phyloP scores from a whole-genome alignment of 2,797 vertebrate genomes.

The Botia almorhae region DNA sequence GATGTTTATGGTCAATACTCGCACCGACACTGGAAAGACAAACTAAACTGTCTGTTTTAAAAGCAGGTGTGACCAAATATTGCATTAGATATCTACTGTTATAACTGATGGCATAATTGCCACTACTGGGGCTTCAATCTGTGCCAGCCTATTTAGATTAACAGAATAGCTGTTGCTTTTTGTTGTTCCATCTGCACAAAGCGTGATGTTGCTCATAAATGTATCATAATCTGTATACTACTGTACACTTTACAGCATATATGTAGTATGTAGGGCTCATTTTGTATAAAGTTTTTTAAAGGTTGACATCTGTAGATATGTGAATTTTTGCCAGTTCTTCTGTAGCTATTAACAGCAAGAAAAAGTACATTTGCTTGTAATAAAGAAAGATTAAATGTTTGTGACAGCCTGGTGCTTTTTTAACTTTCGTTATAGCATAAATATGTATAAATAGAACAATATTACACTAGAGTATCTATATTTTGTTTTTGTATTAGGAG shows the following conservation, averaged over 20 bases:
- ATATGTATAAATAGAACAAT: neutral
- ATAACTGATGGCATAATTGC: conserved; percentile 62
- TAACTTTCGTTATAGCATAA: neutral
- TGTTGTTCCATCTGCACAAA: conserved; percentile 63
- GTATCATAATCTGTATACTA: conserved; percentile 66
- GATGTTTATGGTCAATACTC: neutral
- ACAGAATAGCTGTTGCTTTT: conserved; percentile 74
- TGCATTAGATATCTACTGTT: conserved; percentile 66
- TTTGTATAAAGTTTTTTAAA: conserved; percentile 82
- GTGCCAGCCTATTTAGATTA: conserved; percentile 79
- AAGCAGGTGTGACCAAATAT: conserved; percentile 78
- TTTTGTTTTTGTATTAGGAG: no score
- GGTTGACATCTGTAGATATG: conserved; percentile 74
- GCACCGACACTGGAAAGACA: conserved; percentile 48
- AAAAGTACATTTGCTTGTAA: conserved; percentile 83
- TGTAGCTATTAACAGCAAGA: conserved; percentile 76
- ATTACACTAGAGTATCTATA: neutral
- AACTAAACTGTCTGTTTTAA: conserved; percentile 60
- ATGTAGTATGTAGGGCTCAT: conserved; percentile 75
- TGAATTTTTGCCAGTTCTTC: conserved; percentile 79
- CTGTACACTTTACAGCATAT: conserved; percentile 55
- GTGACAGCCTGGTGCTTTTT: neutral
- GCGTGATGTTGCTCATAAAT: conserved; percentile 62
- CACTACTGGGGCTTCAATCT: conserved; percentile 69
- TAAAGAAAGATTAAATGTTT: conserved; percentile 72